phyloP scores from a whole-genome alignment of 2,797 vertebrate species.

The Pipistrellus kuhlii region DNA sequence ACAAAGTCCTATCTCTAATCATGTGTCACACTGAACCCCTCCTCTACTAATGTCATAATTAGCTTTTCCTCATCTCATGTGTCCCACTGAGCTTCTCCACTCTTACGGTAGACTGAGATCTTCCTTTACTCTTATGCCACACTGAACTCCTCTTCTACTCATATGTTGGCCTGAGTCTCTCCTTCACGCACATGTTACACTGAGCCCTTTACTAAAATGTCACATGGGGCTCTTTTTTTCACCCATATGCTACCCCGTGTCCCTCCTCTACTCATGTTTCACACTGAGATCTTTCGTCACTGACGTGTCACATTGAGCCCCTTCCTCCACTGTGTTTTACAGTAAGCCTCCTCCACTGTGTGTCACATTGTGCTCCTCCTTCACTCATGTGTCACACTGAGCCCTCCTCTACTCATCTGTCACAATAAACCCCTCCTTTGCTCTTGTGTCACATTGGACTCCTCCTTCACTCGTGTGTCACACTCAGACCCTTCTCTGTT shows the following conservation, averaged over 20 bases:
- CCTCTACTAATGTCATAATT: background rate
- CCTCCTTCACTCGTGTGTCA: background rate
- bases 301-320: no score
- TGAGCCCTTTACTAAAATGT: no score
- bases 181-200: no score
- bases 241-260: no score
- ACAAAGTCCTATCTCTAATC: rapidly evolving
- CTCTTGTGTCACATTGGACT: background rate
- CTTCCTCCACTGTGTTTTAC: no score
- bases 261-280: no score
- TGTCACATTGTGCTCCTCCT: no score
- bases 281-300: no score
- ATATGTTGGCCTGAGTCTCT: no score
- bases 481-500: background rate
- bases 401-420: background rate
- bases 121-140: background rate
- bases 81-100: background rate
- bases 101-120: background rate
- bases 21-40: background rate
- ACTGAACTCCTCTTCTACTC: rapidly evolving
- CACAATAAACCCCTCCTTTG: background rate
- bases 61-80: background rate
- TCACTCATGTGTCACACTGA: background rate
- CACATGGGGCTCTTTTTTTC: no score
- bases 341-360: no score